Evolutionary conservation across 2,797 vertebrate species (phyloP).

Genomic region (Sebastes variabilis): DNA sequence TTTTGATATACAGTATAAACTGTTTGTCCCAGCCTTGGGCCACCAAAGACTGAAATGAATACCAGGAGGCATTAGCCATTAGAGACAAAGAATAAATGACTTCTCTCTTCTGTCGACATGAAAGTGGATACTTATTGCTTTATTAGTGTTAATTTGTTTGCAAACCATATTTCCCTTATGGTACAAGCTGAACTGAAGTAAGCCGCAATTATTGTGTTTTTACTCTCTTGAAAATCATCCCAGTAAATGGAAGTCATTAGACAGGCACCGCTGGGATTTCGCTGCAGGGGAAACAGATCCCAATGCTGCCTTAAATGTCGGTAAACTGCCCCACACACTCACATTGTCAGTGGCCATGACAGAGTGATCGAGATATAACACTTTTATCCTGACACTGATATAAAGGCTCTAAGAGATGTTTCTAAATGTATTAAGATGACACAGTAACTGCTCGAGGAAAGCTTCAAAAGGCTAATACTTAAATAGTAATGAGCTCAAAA

Average conservation of each 20-base stretch:
- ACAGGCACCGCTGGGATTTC: background rate
- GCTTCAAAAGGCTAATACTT: background rate
- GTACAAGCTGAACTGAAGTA: background rate
- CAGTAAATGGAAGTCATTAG: slow-evolving; percentile 28
- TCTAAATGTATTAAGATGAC: background rate
- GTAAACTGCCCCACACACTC: background rate
- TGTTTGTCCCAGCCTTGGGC: background rate
- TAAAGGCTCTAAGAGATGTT: background rate
- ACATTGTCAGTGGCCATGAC: background rate
- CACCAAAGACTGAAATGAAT: background rate
- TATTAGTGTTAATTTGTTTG: slow-evolving; percentile 7
- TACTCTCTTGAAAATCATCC: slow-evolving; percentile 8
- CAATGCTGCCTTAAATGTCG: background rate
- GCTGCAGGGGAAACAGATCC: background rate
- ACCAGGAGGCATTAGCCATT: background rate
- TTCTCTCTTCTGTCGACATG: background rate
- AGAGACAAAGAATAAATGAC: background rate
- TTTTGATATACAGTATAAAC: too few relatives aligned
- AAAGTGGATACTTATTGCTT: background rate
- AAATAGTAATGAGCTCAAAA: background rate
- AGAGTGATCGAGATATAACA: background rate
- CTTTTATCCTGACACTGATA: background rate
- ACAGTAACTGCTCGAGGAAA: background rate
- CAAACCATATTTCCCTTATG: slow-evolving; percentile 12
- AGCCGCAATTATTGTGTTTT: background rate